Conservation (phyloP, 2,113 vertebrate genomes). For the Petrocephalus zakoni region DNA sequence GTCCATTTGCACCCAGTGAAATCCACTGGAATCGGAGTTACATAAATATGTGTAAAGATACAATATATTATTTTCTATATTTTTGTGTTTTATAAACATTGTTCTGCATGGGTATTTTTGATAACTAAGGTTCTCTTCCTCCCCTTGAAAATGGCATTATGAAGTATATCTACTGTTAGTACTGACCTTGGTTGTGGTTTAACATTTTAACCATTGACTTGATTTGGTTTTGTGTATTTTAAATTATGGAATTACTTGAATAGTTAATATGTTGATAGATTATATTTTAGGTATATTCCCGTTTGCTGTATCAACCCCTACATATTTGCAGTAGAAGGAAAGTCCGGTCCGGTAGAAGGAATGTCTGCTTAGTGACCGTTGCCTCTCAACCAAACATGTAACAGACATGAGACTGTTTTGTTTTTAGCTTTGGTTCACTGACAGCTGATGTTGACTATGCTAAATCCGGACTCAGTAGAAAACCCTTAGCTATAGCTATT, state of each 20-base stretch:
- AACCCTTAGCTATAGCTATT: background rate
- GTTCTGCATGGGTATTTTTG: conserved; percentile 59
- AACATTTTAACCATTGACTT: conserved; percentile 27
- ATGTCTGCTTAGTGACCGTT: background rate
- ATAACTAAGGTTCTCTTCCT: conserved; percentile 41
- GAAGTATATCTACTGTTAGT: conserved; percentile 52
- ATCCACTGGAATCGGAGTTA: conserved; percentile 6
- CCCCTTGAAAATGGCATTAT: conserved; percentile 37
- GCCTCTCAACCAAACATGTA: background rate
- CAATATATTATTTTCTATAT: conserved; percentile 21
- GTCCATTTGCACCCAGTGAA: conserved; percentile 1
- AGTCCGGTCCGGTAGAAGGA: too few relatives aligned
- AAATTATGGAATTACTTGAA: conserved; percentile 57
- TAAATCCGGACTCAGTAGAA: background rate
- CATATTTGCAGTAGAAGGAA: background rate
- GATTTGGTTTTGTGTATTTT: conserved; percentile 34
- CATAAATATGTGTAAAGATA: conserved; percentile 16
- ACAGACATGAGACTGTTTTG: background rate
- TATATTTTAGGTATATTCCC: conserved; percentile 25
- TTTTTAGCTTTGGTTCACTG: background rate
- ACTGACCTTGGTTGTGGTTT: conserved; percentile 19
- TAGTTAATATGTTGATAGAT: conserved; percentile 39
- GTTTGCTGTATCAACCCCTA: background rate
- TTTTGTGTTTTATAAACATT: conserved; percentile 49
- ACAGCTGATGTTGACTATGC: background rate